Evolutionary conservation across 2,113 vertebrate genomes (phyloP), one percentile per base, ranked within the genome.

Genomic region (Calyptomena viridis): DNA sequence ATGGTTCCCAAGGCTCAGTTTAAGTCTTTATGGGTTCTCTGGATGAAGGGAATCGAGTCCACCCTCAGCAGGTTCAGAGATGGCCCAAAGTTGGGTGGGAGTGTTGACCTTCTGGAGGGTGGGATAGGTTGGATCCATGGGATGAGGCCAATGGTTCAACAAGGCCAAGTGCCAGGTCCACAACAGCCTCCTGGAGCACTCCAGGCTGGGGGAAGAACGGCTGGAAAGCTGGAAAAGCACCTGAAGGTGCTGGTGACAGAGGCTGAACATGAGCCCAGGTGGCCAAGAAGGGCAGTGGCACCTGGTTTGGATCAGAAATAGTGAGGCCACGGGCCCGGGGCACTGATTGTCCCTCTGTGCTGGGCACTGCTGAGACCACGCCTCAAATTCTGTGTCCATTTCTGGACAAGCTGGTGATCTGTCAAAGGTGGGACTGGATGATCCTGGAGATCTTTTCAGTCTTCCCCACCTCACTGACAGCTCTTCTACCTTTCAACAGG

Each of bases 21-120:
- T 1, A 1, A 1, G 19, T 5, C 30, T 2, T 11, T 6, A 1
- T 5, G 55, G 55, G 19, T 35, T 21, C 5, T 22, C 47, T 40
- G 63, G 46, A 4, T 28, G 18, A 33, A 12, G 24, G 56, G 67
- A 33, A 25, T 8, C 0, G 3, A 30, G 53, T 23, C 12, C 6
- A 39, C 55, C 15, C 79, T 47, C 21, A 12, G 71, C 16, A 9
- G 6, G 19, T 5, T 27, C 55, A n/a, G 2, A 7, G 55, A 3
- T 12, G 55, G 25, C n/a, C 5, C 11, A 1, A 0, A 14, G 5
- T 3, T 10, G 62, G 17, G 30, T 15, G 47, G 55, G 28, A 59
- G 3, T 2, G 37, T 14, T 47, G 11, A 6, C 35, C 8, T 64
- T 49, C 50, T 64, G 58, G 13, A 63, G 59, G 59, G 37, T 23